Evolutionary conservation across 2,113 vertebrate genomes (phyloP).

Genomic region (Sialia sialis): DNA sequence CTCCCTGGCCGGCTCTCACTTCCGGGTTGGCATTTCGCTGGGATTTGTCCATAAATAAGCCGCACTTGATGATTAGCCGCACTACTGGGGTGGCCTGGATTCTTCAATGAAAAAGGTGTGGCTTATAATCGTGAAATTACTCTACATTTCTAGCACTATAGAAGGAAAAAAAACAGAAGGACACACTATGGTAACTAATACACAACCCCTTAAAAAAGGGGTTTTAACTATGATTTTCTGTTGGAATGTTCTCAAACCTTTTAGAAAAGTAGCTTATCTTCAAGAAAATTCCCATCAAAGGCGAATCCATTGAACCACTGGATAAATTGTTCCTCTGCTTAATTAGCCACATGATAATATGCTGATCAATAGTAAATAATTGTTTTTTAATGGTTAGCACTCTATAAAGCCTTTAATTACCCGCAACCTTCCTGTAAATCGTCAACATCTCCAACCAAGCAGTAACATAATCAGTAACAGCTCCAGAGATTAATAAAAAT

Average conservation of each 20-base stretch:
- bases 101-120: too few species aligned
- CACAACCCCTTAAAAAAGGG: not conserved
- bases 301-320: not conserved
- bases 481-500: not conserved
- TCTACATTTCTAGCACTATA: not conserved
- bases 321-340: not conserved
- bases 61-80: too few species aligned
- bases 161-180: not conserved
- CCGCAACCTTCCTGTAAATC: not conserved
- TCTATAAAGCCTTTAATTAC: not conserved
- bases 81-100: too few species aligned
- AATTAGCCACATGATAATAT: not conserved
- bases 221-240: not conserved
- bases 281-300: not conserved
- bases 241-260: not conserved
- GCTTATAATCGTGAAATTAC: too few species aligned
- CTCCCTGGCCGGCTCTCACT: too few species aligned
- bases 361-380: slow-evolving; percentile 27
- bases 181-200: not conserved
- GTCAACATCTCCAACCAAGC: not conserved
- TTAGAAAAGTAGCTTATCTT: not conserved
- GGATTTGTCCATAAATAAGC: too few species aligned
- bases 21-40: too few species aligned
- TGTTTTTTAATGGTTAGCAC: not conserved
- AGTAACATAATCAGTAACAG: not conserved